phyloP scores from a whole-genome alignment of 2,888 invertebrate species.

The Protophormia terraenovae region DNA sequence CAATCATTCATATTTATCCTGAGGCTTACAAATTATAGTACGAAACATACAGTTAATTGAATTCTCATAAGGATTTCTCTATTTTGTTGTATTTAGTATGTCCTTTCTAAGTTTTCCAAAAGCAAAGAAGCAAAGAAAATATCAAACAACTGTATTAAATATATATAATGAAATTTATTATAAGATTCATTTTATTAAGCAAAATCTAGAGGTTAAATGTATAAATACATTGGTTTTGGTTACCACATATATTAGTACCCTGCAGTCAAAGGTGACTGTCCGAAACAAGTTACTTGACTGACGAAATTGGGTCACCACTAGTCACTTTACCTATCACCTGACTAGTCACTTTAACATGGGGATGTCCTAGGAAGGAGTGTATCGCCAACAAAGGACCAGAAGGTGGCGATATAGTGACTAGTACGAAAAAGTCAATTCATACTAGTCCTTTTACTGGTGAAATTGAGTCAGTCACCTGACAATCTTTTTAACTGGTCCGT shows the following conservation, averaged over 20 bases:
- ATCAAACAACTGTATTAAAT: neutral
- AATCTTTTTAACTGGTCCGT: too few relatives aligned
- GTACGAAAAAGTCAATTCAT: too few relatives aligned
- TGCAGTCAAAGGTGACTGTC: too few relatives aligned
- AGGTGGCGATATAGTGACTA: too few relatives aligned
- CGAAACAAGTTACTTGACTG: too few relatives aligned
- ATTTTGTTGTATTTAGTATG: neutral
- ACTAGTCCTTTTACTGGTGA: too few relatives aligned
- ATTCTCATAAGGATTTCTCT: conserved; percentile 22
- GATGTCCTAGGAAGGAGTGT: too few relatives aligned
- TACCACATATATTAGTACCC: neutral
- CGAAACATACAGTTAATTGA: conserved; percentile 7
- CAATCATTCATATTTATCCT: conserved; percentile 18
- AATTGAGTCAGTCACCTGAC: too few relatives aligned
- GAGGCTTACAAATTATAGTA: conserved; percentile 19
- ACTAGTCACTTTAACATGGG: too few relatives aligned
- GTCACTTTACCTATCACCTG: too few relatives aligned
- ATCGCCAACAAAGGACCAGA: too few relatives aligned
- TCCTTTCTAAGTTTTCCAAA: neutral
- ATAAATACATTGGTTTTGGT: neutral
- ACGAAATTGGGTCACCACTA: too few relatives aligned
- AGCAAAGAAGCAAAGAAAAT: neutral
- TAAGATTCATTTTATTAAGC: neutral
- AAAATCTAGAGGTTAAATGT: neutral
- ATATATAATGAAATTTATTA: neutral